Evolutionary conservation across 2,113 vertebrate species (phyloP).

Genomic region (Centropus unirufus): DNA sequence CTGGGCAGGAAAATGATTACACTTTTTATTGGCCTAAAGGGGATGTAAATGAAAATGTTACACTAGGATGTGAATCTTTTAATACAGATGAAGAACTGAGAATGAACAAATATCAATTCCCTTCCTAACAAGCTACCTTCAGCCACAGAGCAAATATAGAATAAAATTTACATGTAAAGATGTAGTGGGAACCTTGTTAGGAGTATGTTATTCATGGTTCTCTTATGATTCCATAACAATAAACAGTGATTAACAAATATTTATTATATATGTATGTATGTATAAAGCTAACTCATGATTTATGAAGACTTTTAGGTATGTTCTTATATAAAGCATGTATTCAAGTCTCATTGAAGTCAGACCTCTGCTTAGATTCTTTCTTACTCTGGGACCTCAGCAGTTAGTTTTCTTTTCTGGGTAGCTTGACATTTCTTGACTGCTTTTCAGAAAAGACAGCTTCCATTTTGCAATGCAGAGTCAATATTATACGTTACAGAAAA

Average conservation of each 20-base stretch:
- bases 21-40: constrained; percentile 65
- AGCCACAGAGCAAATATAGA: neutral
- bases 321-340: neutral
- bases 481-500: neutral
- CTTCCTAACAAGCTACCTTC: neutral
- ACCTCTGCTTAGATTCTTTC: neutral
- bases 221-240: neutral
- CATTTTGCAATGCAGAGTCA: constrained; percentile 6
- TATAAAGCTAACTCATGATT: neutral
- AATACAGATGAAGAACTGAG: constrained; percentile 31
- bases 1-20: constrained; percentile 45
- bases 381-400: neutral
- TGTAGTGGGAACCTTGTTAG: neutral
- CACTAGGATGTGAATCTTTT: constrained; percentile 36
- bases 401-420: constrained; percentile 23
- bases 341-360: neutral
- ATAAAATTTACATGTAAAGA: neutral
- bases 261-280: neutral
- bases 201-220: neutral
- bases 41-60: constrained; percentile 64
- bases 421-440: neutral
- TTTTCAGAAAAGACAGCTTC: neutral
- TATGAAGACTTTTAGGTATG: neutral
- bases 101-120: constrained; percentile 26
- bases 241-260: neutral